Base-by-base conservation (phyloP, 92 coral and sea anemone species). In the Metridium senile region DNA sequence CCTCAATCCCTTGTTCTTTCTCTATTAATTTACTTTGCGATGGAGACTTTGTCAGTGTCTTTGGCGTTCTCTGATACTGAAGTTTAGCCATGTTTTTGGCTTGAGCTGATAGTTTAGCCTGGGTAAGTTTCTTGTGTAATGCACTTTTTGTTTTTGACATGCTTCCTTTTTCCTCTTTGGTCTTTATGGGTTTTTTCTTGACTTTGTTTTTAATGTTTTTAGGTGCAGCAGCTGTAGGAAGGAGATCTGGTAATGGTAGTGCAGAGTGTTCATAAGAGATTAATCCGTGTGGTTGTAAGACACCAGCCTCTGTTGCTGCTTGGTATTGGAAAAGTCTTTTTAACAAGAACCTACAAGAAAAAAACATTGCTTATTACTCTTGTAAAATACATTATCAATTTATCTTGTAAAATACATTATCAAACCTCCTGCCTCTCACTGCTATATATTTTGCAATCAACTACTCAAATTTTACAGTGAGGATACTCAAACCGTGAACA, bases 241-340 rank as follows among this genome's bases (percentile, higher is more conserved):
- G 65, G 56, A 46, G 65, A 32, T 84, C 70, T 22, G 98, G 88
- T 20, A 75, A 81, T 58, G 85, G 33, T 11, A 86, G 54, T 28
- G 95, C 93, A 16, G 87, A 86, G 33, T 77, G 33, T 0, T 79
- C 76, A 22, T 85, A 59, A 69, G 89, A 49, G 6, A 75, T 61
- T 13, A 77, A 81, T 8, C 89, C 71, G 17, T 71, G 68, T 30
- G 89, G 82, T 64, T 90, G 89, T 62, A 91, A 68, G 47, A 91
- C 88, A 26, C 93, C 93, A 1, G 91, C 93, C 51, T 91, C 97
- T 0, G 82, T 82, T 58, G 93, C 97, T 1, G 97, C 90, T 74
- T 89, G 99, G 74, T 89, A 95, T 79, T 95, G 97, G 59, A 95
- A 84, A 58, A 92, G 72, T 65, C 94, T 89, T 79, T 95, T 95